These are phyloP conservation scores for Nebria ingens DNA, from an alignment of 1,140 invertebrate genomes.

Conservation along the genomic window DNA sequence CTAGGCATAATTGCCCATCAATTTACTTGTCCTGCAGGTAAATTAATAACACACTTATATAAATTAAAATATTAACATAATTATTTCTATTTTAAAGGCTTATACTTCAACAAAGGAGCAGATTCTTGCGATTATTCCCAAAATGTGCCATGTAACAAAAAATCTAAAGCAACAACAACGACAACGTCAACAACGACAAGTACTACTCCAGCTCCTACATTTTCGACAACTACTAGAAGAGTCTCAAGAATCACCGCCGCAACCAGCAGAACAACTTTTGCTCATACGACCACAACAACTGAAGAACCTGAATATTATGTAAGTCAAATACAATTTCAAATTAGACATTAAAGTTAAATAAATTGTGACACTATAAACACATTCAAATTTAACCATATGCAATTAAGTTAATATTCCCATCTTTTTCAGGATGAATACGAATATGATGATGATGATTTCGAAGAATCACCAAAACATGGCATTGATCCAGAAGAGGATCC, in stretches of 20 bases:
- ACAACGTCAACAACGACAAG: conserved; percentile 38
- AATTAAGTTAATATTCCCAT: no score
- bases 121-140: conserved; percentile 87
- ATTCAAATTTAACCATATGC: conserved; percentile 18
- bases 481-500: conserved; percentile 59
- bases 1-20: conserved; percentile 84
- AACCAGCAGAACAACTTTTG: conserved; percentile 30
- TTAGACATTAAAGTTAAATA: not conserved
- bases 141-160: conserved; percentile 69
- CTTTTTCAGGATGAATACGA: conserved; percentile 54
- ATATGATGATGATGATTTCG: conserved; percentile 44
- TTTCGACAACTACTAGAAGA: conserved; percentile 37
- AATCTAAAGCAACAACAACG: conserved; percentile 38
- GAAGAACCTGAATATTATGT: conserved; percentile 20
- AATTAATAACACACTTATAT: conserved; percentile 7
- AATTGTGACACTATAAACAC: not conserved
- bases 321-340: not conserved
- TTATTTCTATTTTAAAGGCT: conserved; percentile 41
- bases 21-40: conserved; percentile 84
- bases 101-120: conserved; percentile 83
- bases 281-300: conserved; percentile 28
- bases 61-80: not conserved
- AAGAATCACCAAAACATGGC: conserved; percentile 29
- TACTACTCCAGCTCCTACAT: conserved; percentile 34
- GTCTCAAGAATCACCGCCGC: conserved; percentile 31